Evolutionary conservation across 2,797 vertebrate species (phyloP), one percentile per base, ranked within the genome.

Genomic region (Amphiprion clarkii): DNA sequence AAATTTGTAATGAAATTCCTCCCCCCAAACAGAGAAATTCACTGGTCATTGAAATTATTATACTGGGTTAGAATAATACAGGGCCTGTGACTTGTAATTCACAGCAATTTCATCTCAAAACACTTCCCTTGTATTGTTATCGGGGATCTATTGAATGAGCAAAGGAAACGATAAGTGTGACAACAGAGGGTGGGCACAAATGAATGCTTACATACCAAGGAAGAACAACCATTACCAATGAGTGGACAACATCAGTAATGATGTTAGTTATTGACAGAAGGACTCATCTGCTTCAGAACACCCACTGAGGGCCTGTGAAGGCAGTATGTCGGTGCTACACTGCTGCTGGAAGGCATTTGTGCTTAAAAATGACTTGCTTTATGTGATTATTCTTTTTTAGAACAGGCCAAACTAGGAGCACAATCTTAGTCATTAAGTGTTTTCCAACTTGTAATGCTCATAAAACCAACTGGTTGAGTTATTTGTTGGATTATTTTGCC

Each of bases 221-320:
- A 89, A 87, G 88, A 89, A 82, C 82, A 89, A 91, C 90, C 93
- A 92, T 94, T 90, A 92, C 83, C 91, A 92, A 90, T 86, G 88
- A 92, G 88, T 74, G 75, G 74, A 84, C 67, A 87, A 79, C 81
- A 87, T 92, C 87, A 91, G 89, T 87, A 89, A 90, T 82, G 64
- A 66, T 72, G 81, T 85, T 77, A 72, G 88, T 93, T 90, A 90
- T 87, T 86, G 86, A 93, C 70, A 75, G 74, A 78, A 61, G 33
- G 27, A 86, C 73, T 76, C 49, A 16, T 81, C 74, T 86, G 79
- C 78, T 88, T 89, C 72, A 87, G 51, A 74, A 69, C 29, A 71
- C 76, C 86, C 79, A 0, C 1, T 82, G 63, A 81, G 83, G 83
- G 86, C 58, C 78, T 71, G 71, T 87, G 81, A 86, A 86, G 69